Percentiles rank a stretch among this genome's conserved stretches.
phyloP scores from a whole-genome alignment of 2,113 vertebrate species.

The Gopherus flavomarginatus region DNA sequence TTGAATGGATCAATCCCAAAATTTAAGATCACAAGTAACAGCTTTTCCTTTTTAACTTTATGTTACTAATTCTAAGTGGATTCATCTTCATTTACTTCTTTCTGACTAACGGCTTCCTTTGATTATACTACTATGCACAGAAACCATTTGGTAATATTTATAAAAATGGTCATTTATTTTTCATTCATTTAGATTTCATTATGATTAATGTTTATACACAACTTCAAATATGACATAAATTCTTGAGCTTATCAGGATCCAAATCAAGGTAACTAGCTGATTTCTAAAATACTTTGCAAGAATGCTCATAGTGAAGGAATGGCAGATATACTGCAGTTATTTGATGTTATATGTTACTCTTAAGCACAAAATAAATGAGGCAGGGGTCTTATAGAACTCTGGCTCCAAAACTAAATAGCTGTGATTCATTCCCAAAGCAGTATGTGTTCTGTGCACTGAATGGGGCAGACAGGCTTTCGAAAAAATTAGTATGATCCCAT shows the following conservation, averaged over 20 bases:
- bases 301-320: background rate
- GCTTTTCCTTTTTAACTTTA: background rate
- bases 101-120: background rate
- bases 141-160: background rate
- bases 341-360: background rate
- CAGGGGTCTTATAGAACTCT: background rate
- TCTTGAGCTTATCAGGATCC: background rate
- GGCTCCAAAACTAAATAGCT: background rate
- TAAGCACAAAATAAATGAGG: background rate
- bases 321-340: background rate
- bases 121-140: background rate
- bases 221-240: background rate
- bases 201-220: background rate
- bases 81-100: background rate
- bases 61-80: background rate
- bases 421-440: background rate
- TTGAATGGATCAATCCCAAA: background rate
- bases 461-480: rapidly evolving
- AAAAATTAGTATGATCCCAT: background rate
- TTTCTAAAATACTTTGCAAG: background rate
- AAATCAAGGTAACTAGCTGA: background rate
- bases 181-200: background rate
- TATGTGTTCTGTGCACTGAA: background rate
- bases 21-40: background rate
- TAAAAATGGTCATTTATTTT: background rate